These are phyloP conservation scores for Drepana falcataria DNA, from an alignment of 2,888 invertebrate species.

Conservation along the genomic window DNA sequence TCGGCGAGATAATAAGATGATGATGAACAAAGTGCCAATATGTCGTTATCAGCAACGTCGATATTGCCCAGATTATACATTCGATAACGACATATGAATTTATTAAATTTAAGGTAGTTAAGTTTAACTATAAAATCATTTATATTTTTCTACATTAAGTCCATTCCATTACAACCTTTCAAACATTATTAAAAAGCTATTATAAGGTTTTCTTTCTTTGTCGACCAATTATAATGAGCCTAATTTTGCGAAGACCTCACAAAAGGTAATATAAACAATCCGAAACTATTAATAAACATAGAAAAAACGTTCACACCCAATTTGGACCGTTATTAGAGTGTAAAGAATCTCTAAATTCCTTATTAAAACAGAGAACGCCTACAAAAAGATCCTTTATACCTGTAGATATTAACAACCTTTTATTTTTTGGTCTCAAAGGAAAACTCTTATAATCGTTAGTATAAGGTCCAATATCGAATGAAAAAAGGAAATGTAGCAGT, in stretches of 20 bases:
- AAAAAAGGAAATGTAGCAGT: slow-evolving; percentile 2
- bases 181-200: not conserved
- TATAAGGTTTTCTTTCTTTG: slow-evolving; percentile 16
- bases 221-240: slow-evolving; percentile 8
- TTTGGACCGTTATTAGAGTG: slow-evolving; percentile 46
- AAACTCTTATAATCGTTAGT: fast-evolving
- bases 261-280: slow-evolving; percentile 42
- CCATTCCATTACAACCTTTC: not conserved
- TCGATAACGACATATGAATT: too few relatives aligned
- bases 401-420: slow-evolving; percentile 11
- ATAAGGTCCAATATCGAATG: slow-evolving; percentile 22
- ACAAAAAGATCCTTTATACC: slow-evolving; percentile 44
- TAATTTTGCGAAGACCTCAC: slow-evolving; percentile 28
- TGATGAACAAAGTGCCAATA: too few relatives aligned
- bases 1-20: too few relatives aligned
- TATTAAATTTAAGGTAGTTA: too few relatives aligned
- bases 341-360: slow-evolving; percentile 48
- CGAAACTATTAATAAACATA: slow-evolving; percentile 40
- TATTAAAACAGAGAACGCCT: slow-evolving; percentile 57
- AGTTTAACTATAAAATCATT: too few relatives aligned
- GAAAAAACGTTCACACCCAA: slow-evolving; percentile 57
- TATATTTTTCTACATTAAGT: not conserved
- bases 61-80: too few relatives aligned
- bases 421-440: not conserved
- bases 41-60: too few relatives aligned